Evolutionary conservation across 2,888 invertebrate species (phyloP).

Genomic region (Dicranocentrus wangi): DNA sequence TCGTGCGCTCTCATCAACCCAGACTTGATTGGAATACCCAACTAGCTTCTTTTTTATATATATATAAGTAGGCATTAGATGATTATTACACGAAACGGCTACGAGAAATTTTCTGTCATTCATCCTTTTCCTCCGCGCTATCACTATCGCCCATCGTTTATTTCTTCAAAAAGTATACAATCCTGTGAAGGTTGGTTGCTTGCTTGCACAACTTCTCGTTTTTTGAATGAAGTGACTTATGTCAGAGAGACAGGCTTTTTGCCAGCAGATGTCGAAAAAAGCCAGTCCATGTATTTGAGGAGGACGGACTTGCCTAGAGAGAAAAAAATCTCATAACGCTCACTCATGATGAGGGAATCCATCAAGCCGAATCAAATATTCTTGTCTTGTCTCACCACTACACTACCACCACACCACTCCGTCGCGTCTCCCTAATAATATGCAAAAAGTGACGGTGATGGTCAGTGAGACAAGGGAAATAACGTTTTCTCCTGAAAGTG

Average conservation of each 20-base stretch:
- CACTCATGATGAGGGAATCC: not conserved
- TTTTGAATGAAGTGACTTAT: constrained; percentile 16
- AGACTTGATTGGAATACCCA: not conserved
- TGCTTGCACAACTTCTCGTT: not conserved
- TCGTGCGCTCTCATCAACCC: constrained; percentile 5
- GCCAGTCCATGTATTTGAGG: not conserved
- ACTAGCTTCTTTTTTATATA: no score
- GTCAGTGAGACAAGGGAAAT: constrained; percentile 21
- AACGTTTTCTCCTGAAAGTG: constrained; percentile 55
- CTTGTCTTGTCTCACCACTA: not conserved
- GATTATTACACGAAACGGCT: not conserved
- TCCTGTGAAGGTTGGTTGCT: not conserved
- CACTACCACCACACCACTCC: no score
- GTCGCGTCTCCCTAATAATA: no score
- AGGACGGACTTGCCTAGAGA: not conserved
- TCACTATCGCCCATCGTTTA: not conserved
- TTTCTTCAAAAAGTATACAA: not conserved
- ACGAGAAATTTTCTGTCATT: constrained; percentile 6
- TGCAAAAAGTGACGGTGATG: constrained; percentile 33
- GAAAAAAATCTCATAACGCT: not conserved
- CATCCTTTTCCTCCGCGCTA: not conserved
- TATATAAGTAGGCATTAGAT: not conserved
- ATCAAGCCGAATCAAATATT: not conserved
- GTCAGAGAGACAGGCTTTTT: constrained; percentile 24
- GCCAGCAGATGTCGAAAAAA: constrained; percentile 41